Conservation (phyloP, 2,113 vertebrate genomes). For the Danio rerio region DNA sequence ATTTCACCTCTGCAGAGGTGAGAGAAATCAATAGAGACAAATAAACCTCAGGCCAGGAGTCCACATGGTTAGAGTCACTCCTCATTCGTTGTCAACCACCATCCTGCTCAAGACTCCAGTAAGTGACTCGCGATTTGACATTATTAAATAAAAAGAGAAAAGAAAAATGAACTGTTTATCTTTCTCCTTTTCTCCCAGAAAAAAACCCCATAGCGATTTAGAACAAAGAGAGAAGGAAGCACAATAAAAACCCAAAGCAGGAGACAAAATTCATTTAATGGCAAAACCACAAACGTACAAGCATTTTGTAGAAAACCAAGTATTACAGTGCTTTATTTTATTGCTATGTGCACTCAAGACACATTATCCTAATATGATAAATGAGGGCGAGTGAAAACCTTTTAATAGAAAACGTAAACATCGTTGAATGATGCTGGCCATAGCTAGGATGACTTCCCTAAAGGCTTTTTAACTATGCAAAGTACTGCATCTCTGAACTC, state of each 20-base stretch:
- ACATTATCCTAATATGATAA: neutral
- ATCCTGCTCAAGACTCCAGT: slow-evolving; percentile 35
- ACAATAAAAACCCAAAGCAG: neutral
- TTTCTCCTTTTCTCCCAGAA: neutral
- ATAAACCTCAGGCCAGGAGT: slow-evolving; percentile 52
- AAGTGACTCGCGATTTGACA: slow-evolving; percentile 45
- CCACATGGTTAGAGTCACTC: slow-evolving; percentile 38
- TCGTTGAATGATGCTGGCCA: slow-evolving; percentile 10
- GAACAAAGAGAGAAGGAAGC: neutral
- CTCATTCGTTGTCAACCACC: slow-evolving; percentile 47
- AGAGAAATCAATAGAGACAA: slow-evolving; percentile 58
- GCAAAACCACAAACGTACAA: slow-evolving; percentile 31
- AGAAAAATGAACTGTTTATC: slow-evolving; percentile 36
- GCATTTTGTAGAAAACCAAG: slow-evolving; percentile 30
- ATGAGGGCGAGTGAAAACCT: slow-evolving; percentile 19
- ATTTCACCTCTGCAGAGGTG: slow-evolving; percentile 47
- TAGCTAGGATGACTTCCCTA: slow-evolving; percentile 12
- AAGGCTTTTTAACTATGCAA: slow-evolving; percentile 30
- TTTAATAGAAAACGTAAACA: slow-evolving; percentile 7
- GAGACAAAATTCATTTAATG: slow-evolving; percentile 50
- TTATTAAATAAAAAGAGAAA: slow-evolving; percentile 48
- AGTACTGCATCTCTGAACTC: slow-evolving; percentile 32
- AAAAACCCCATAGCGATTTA: neutral
- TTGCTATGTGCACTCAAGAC: slow-evolving; percentile 46
- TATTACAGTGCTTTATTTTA: slow-evolving; percentile 55